These are phyloP conservation scores for Microctonus hyperodae DNA, from an alignment of 2,888 invertebrate species.

Conservation along the genomic window DNA sequence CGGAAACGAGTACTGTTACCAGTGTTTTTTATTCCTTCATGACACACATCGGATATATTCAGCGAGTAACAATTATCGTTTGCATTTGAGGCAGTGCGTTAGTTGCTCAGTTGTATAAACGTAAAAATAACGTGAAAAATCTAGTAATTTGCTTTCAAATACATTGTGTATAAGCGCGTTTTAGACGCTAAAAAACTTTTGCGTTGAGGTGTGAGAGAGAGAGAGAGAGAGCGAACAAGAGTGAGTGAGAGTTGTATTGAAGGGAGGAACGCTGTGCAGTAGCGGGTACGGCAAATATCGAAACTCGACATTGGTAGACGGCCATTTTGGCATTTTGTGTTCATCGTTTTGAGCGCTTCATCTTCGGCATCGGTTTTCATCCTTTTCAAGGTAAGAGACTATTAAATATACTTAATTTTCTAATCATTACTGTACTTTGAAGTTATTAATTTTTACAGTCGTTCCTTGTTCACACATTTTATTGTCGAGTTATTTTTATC, in stretches of 20 bases:
- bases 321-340: slow-evolving; percentile 64
- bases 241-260: slow-evolving; percentile 14
- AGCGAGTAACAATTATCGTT: slow-evolving; percentile 43
- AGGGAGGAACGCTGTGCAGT: slow-evolving; percentile 27
- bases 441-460: slow-evolving; percentile 8
- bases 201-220: slow-evolving; percentile 22
- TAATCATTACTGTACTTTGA: slow-evolving; percentile 21
- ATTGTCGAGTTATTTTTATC: slow-evolving; percentile 34
- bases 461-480: slow-evolving; percentile 28
- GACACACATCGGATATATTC: slow-evolving; percentile 51
- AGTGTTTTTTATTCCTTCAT: slow-evolving; percentile 50
- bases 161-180: slow-evolving; percentile 28
- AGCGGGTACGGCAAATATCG: slow-evolving; percentile 34
- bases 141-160: neutral
- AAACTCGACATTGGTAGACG: slow-evolving; percentile 64
- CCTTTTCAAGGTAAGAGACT: slow-evolving; percentile 54
- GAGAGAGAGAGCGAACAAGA: slow-evolving; percentile 28
- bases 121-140: slow-evolving; percentile 46
- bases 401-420: neutral
- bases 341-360: slow-evolving; percentile 55
- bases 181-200: slow-evolving; percentile 23
- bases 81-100: slow-evolving; percentile 59
- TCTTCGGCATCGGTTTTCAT: slow-evolving; percentile 57
- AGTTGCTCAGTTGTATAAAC: slow-evolving; percentile 42
- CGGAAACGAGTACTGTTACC: slow-evolving; percentile 44